Conservation (phyloP, 2,888 invertebrate species). For the Lasiommata megera region DNA sequence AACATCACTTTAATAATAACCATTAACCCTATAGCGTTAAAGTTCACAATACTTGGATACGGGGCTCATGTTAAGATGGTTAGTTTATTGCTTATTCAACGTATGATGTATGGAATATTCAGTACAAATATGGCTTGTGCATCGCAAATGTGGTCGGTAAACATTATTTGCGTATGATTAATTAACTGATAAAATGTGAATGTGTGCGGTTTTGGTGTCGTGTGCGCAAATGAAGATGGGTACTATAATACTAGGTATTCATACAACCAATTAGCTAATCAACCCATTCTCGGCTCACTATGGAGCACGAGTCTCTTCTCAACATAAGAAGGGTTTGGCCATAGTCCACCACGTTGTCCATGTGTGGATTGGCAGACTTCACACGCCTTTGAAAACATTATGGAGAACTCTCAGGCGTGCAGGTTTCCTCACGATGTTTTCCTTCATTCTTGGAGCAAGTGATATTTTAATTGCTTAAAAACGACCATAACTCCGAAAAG, state of each 20-base stretch:
- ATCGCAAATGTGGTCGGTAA: conserved; percentile 36
- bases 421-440: too few species aligned
- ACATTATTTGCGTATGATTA: conserved; percentile 36
- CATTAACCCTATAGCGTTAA: neutral
- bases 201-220: conserved; percentile 22
- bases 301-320: too few species aligned
- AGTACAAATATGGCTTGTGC: conserved; percentile 37
- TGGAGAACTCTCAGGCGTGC: too few species aligned
- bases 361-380: too few species aligned
- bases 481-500: too few species aligned
- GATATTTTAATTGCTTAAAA: too few species aligned
- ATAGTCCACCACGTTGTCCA: too few species aligned
- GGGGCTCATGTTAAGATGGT: conserved; percentile 2
- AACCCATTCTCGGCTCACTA: too few species aligned
- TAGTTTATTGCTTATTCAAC: conserved; percentile 19
- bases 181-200: conserved; percentile 28
- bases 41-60: neutral
- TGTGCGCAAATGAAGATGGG: conserved; percentile 3
- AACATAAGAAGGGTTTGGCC: too few species aligned
- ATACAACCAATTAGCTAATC: neutral
- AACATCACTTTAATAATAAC: neutral
- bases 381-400: too few species aligned
- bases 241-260: neutral
- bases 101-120: conserved; percentile 34
- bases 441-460: too few species aligned